Base-by-base conservation (phyloP, 2,113 vertebrate species). In the Rostratula benghalensis region DNA sequence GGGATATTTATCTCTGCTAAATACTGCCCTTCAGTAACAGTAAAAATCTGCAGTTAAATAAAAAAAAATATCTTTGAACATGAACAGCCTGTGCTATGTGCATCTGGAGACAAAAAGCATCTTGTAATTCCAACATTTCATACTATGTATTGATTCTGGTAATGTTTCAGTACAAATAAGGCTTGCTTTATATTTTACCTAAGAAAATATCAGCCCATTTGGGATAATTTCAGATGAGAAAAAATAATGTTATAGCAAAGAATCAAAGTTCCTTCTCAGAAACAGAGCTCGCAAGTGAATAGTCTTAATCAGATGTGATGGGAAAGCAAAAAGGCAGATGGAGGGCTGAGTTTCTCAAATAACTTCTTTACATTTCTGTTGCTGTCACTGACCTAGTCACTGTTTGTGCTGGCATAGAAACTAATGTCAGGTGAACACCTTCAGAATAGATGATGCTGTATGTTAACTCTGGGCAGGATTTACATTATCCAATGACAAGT, bases 321-420 rank as follows among this genome's bases (percentile, higher is more conserved):
- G 56, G 39, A 92, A 93, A 92, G 89, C 43, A 93, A 81, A 95
- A 90, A 94, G 27, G 17, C 53, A 75, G 53, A 89, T 48, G 67
- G 8, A 86, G 27, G 3, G 22, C 39, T 89, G 71, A 89, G 64
- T 71, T 78, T 77, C 74, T 96, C 48, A 35, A 25, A 45, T 71
- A 83, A 88, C 46, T 78, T 45, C 37, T 77, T 64, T 50, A 64
- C 30, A 37, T 89, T 81, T 53, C 64, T 41, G 27, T 70, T 88
- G 37, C 85, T 69, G 30, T 94, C 50, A 39, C 71, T 81, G 56
- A 71, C 71, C n/a, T 39, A 46, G 50, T 59, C 46, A n/a, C 23
- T 90, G 37, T 67, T 90, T 80, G 28, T 81, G 30, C 64, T 93
- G 85, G 33, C 88, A 80, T 70, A 67, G 50, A 53, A 88, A 31